A percentile compares a stretch with the other conserved stretches of the same genome.
These are phyloP conservation scores for Eira barbara DNA, from an alignment of 2,113 vertebrate genomes.

Conservation along the genomic window DNA sequence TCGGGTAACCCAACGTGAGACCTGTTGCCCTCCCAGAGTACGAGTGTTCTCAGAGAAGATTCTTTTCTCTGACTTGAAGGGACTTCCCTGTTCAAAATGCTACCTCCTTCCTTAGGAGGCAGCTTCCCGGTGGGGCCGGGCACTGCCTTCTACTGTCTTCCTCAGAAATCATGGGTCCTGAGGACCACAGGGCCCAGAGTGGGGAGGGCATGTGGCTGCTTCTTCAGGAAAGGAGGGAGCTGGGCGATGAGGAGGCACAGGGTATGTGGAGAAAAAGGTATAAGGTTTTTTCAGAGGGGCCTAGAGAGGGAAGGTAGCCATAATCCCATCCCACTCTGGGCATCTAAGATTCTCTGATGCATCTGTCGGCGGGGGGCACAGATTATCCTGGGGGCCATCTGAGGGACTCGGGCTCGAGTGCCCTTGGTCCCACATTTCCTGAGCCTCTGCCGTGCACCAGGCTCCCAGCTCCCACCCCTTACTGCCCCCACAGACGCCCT, in stretches of 20 bases:
- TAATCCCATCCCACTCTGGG: background rate
- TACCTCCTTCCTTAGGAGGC: background rate
- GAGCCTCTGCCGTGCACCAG: background rate
- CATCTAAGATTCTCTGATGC: background rate
- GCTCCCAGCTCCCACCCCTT: background rate
- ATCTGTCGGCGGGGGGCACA: accelerated
- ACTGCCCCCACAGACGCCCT: background rate
- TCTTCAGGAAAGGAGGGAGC: background rate
- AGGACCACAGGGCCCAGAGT: background rate
- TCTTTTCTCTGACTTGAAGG: background rate
- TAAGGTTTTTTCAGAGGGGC: background rate
- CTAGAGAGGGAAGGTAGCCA: background rate
- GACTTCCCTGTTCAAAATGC: background rate
- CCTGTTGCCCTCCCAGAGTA: background rate
- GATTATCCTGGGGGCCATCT: background rate
- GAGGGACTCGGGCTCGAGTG: background rate
- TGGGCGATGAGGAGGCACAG: background rate
- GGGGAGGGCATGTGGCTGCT: background rate
- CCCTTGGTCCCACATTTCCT: background rate
- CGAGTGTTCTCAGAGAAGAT: background rate
- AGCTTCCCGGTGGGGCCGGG: background rate
- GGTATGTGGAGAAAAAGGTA: accelerated
- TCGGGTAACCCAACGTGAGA: too few species aligned
- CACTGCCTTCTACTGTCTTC: background rate
- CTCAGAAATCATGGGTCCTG: background rate